Conservation (phyloP, 2,888 invertebrate species). For the Eugnorisma glareosa region DNA sequence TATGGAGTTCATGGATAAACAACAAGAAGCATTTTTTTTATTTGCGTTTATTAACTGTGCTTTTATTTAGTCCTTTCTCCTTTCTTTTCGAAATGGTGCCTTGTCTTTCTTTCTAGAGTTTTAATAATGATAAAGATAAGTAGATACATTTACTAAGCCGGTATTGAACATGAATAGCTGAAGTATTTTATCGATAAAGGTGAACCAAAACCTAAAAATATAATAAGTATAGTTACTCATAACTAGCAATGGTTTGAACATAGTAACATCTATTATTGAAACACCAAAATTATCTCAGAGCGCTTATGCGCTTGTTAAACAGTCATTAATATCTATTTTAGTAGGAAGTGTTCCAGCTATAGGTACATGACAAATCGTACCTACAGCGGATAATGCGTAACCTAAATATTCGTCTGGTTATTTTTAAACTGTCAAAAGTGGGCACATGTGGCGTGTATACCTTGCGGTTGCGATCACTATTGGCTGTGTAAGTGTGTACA, state of each 20-base stretch:
- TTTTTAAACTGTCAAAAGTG: slow-evolving; percentile 58
- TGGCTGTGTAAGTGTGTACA: slow-evolving; percentile 11
- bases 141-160: neutral
- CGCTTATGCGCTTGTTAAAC: slow-evolving; percentile 31
- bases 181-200: neutral
- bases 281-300: slow-evolving; percentile 11
- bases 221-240: neutral
- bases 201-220: neutral
- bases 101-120: neutral
- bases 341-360: slow-evolving; percentile 27
- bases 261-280: slow-evolving; percentile 16
- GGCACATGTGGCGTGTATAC: slow-evolving; percentile 35
- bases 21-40: neutral
- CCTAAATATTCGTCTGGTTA: slow-evolving; percentile 57
- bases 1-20: neutral
- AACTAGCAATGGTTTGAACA: neutral
- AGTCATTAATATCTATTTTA: slow-evolving; percentile 49
- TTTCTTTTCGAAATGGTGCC: neutral
- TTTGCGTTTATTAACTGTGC: no score
- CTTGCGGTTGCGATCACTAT: slow-evolving; percentile 34
- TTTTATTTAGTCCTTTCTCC: neutral
- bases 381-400: slow-evolving; percentile 42
- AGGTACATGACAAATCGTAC: slow-evolving; percentile 27
- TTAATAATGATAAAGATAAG: neutral
- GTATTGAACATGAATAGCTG: neutral